phyloP scores from a whole-genome alignment of 1,140 invertebrate genomes.

The Cheumatopsyche charites region DNA sequence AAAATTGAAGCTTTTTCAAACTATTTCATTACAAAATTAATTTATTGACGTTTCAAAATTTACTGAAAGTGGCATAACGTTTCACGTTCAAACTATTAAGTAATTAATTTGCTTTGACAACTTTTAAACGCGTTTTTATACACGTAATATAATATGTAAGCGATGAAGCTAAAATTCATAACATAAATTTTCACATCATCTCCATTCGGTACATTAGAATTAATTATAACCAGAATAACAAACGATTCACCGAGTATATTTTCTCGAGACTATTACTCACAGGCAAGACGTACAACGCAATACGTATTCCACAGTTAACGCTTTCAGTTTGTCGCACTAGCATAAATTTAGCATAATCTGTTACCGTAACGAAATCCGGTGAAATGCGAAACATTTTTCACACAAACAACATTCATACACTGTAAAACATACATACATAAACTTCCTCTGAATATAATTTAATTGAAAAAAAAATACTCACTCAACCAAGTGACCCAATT shows the following conservation, averaged over 20 bases:
- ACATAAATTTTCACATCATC: no score
- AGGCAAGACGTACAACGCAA: not conserved
- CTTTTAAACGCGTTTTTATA: not conserved
- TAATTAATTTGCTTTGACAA: no score
- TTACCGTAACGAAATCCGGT: no score
- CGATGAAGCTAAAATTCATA: no score
- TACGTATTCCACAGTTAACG: conserved; percentile 3
- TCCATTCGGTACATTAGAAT: conserved; percentile 1
- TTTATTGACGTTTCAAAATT: no score
- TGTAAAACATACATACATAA: not conserved
- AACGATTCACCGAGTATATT: not conserved
- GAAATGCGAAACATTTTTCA: no score
- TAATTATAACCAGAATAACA: not conserved
- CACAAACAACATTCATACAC: no score
- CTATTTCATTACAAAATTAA: no score
- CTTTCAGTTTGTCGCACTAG: not conserved
- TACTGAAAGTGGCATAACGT: no score
- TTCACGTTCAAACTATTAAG: no score
- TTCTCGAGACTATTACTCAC: conserved; percentile 8
- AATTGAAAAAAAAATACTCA: not conserved
- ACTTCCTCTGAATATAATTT: not conserved
- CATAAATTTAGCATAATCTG: not conserved
- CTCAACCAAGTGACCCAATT: conserved; percentile 35
- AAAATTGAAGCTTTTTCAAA: no score
- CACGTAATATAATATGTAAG: not conserved